Conservation (phyloP, 2,797 vertebrate genomes). For the Gobio occitaniae region DNA sequence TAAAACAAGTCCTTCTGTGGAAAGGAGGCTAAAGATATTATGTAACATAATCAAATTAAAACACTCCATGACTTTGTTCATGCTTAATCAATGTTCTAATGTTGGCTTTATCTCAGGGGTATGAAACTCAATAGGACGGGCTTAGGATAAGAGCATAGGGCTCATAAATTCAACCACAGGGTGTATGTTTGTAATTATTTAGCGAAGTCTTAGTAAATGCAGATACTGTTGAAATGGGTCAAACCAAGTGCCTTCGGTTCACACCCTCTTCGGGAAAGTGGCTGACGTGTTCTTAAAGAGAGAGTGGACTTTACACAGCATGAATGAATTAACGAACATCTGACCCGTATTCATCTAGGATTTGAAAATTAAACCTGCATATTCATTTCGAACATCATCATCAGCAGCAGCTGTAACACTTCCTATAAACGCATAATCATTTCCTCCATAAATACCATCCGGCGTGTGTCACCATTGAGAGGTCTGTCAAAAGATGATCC, state of each 20-base stretch:
- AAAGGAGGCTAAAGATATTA: conserved; percentile 42
- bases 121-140: conserved; percentile 59
- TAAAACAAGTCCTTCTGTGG: conserved; percentile 43
- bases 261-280: conserved; percentile 27
- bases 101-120: conserved; percentile 56
- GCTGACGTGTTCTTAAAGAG: background rate
- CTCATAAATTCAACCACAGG: conserved; percentile 53
- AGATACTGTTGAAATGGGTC: conserved; percentile 26
- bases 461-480: conserved; percentile 44
- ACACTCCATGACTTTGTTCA: conserved; percentile 55
- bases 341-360: conserved; percentile 20
- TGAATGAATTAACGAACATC: conserved; percentile 17
- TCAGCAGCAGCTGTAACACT: conserved; percentile 23
- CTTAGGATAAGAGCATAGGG: conserved; percentile 45
- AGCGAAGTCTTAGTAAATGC: conserved; percentile 38
- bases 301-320: background rate
- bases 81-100: conserved; percentile 57
- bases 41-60: conserved; percentile 61
- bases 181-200: conserved; percentile 57
- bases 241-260: conserved; percentile 31
- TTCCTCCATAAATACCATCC: conserved; percentile 42
- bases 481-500: conserved; percentile 45
- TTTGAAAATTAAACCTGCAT: conserved; percentile 14
- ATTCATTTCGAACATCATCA: conserved; percentile 14
- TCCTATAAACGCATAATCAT: conserved; percentile 19